These are phyloP conservation scores for Cnemophilus loriae DNA, from an alignment of 2,113 vertebrate species.

Conservation along the genomic window DNA sequence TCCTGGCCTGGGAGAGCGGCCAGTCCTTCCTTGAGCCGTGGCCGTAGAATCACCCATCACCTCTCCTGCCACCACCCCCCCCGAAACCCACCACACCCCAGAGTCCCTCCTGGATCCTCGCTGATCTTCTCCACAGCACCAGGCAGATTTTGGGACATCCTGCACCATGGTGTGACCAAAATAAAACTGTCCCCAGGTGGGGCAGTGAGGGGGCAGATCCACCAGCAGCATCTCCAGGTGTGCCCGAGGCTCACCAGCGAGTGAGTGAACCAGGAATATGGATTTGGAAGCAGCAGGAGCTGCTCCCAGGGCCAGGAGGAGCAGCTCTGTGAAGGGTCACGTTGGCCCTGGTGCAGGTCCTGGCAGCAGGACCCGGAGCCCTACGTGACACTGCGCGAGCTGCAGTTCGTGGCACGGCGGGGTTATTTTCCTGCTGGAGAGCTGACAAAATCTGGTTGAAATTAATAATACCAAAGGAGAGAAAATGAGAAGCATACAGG, in stretches of 20 bases:
- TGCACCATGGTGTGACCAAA: fast-evolving
- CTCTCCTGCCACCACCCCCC: neutral
- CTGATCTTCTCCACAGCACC: neutral
- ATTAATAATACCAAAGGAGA: neutral
- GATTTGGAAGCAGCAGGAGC: neutral
- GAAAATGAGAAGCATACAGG: slow-evolving; percentile 21
- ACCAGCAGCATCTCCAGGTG: neutral
- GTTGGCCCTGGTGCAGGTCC: neutral
- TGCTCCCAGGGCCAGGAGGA: neutral
- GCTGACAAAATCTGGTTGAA: slow-evolving; percentile 34
- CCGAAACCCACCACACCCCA: fast-evolving
- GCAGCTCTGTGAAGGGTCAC: neutral
- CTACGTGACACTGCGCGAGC: neutral
- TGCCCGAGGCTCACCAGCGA: fast-evolving
- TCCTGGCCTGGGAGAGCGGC: fast-evolving
- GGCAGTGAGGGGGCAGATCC: neutral
- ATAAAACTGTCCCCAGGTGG: neutral
- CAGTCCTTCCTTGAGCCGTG: fast-evolving
- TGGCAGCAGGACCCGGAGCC: neutral
- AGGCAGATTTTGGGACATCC: neutral
- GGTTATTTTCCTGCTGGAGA: neutral
- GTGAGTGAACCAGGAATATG: fast-evolving
- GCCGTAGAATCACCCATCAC: neutral
- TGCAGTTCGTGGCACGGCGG: neutral
- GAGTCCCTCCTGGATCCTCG: neutral